Conservation (phyloP, 2,888 invertebrate species). For the Nysson spinosus region DNA sequence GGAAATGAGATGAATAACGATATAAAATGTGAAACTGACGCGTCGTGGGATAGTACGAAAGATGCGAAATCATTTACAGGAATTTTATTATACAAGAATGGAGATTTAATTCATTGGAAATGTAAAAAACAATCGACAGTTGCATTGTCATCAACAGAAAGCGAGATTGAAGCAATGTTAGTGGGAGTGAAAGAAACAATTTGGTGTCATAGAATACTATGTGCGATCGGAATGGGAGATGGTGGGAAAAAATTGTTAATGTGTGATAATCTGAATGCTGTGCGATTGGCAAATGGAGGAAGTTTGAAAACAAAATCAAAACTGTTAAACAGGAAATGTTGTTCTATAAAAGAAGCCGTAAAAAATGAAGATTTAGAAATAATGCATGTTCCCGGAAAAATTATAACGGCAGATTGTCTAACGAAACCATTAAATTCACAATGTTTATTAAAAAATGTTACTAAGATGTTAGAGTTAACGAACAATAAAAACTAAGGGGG, state of each 20-base stretch:
- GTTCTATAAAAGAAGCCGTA: not conserved
- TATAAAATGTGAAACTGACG: too few relatives aligned
- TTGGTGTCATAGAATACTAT: not conserved
- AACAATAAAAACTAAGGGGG: not conserved
- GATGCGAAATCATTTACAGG: too few relatives aligned
- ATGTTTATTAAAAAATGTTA: too few relatives aligned
- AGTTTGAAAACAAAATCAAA: conserved; percentile 11
- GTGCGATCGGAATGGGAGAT: not conserved
- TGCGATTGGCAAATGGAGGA: conserved; percentile 9
- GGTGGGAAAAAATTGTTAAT: not conserved
- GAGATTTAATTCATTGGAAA: conserved; percentile 15
- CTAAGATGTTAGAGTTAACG: not conserved
- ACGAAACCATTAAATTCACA: too few relatives aligned
- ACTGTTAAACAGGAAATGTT: conserved; percentile 4
- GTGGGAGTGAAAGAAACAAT: conserved; percentile 11
- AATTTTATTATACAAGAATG: not conserved
- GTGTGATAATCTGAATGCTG: conserved; percentile 20
- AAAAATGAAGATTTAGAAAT: conserved; percentile 3
- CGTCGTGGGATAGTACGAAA: too few relatives aligned
- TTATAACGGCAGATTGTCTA: not conserved
- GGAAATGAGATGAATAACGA: not conserved
- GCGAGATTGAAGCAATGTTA: conserved; percentile 9
- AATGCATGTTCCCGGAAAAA: not conserved
- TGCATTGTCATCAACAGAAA: conserved; percentile 20
- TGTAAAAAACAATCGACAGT: conserved; percentile 9